Evolutionary conservation across 2,113 vertebrate genomes (phyloP).

Genomic region (Nicator chloris): DNA sequence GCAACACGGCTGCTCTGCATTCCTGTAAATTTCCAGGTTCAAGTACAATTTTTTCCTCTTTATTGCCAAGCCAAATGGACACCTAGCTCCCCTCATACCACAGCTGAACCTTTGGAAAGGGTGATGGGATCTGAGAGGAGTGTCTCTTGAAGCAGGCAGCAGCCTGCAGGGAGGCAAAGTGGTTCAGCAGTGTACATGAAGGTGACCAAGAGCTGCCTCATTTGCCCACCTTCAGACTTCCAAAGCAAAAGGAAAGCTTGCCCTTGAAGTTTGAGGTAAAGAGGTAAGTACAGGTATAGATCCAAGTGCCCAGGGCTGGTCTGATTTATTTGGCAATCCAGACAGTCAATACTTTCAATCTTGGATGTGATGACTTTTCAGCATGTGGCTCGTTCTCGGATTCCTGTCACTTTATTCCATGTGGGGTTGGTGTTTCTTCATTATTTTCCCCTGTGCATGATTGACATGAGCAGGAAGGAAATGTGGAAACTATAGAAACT

Average conservation of each 20-base stretch:
- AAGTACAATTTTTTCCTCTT: slow-evolving; percentile 16
- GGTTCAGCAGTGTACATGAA: neutral
- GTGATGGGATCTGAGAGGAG: neutral
- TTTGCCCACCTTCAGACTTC: neutral
- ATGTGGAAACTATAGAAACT: slow-evolving; percentile 35
- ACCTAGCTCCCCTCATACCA: neutral
- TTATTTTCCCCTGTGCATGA: slow-evolving; percentile 9
- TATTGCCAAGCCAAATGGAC: slow-evolving; percentile 12
- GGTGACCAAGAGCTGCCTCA: neutral
- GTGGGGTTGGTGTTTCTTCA: neutral
- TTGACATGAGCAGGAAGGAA: slow-evolving; percentile 53
- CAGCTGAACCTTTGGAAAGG: neutral
- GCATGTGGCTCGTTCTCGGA: neutral
- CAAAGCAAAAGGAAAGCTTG: slow-evolving; percentile 10
- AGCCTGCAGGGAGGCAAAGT: neutral
- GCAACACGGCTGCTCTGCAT: slow-evolving; percentile 48
- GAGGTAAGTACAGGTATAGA: neutral
- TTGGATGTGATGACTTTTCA: neutral
- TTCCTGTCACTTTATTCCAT: slow-evolving; percentile 13
- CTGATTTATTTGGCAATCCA: slow-evolving; percentile 18
- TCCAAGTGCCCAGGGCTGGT: slow-evolving; percentile 2
- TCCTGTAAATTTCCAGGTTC: slow-evolving; percentile 76
- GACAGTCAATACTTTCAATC: neutral
- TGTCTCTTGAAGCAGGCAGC: fast-evolving
- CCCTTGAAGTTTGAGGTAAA: slow-evolving; percentile 21